These are phyloP conservation scores for Halictus rubicundus DNA, from an alignment of 1,140 invertebrate species.

Conservation along the genomic window DNA sequence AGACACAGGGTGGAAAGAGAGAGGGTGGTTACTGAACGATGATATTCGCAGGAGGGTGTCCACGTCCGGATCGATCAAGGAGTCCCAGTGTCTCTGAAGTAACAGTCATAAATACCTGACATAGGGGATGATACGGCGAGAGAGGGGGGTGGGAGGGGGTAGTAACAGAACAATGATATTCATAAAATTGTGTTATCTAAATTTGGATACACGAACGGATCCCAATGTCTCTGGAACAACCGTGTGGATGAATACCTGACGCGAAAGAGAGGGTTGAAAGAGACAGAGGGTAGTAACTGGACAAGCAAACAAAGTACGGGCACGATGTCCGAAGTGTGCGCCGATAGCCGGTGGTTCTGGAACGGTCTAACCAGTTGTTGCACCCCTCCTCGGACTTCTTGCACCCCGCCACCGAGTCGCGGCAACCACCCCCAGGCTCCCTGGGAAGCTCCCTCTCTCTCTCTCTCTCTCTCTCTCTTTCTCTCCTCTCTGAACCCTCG, in stretches of 20 bases:
- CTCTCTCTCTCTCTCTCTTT: slow-evolving; percentile 27
- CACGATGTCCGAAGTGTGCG: slow-evolving; percentile 7
- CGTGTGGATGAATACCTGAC: slow-evolving; percentile 31
- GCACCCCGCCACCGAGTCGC: slow-evolving; percentile 15
- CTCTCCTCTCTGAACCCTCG: slow-evolving; percentile 35
- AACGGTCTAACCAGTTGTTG: neutral
- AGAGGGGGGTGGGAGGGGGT: no score
- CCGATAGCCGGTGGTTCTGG: slow-evolving; percentile 30
- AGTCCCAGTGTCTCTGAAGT: neutral
- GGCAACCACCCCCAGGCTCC: slow-evolving; percentile 38
- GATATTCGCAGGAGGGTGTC: neutral
- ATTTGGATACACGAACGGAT: no score
- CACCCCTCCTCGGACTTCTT: slow-evolving; percentile 15
- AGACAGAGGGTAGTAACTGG: slow-evolving; percentile 25
- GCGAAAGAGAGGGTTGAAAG: slow-evolving; percentile 20
- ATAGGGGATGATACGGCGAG: no score
- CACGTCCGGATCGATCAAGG: slow-evolving; percentile 14
- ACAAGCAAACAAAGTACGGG: slow-evolving; percentile 11
- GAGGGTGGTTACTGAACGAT: no score
- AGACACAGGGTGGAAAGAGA: no score
- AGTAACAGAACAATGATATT: no score
- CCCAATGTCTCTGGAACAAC: slow-evolving; percentile 9
- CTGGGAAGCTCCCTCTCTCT: slow-evolving; percentile 41
- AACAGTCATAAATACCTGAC: no score
- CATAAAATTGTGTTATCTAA: no score